Base-by-base conservation (phyloP, 2,888 invertebrate genomes). In the Synergus japonicus region DNA sequence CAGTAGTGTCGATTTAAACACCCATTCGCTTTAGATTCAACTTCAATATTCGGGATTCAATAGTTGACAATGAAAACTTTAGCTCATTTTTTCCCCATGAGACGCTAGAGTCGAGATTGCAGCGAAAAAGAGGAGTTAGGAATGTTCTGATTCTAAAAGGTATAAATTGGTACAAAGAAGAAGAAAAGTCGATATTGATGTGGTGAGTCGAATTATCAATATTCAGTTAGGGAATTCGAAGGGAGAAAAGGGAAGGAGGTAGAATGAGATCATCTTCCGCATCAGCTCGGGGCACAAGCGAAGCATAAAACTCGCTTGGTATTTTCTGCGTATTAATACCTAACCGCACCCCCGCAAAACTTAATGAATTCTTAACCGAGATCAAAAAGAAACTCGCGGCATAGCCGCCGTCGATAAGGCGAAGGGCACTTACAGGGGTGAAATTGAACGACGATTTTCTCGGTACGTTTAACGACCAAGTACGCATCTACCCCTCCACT, bases 321-420 rank as follows among this genome's bases (percentile, higher is more conserved):
- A 90, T 90, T 91, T 90, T 87, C 88, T 87, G 88, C 88, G 89
- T 91, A 90, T 91, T 91, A 91, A 91, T 91, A 91, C 89, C 88
- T 90, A 90, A 89, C 90, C 89, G 87, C 89, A 85, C 87, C 88
- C 83, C 87, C 90, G 89, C 90, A 88, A 87, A 90, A 91, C 91
- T 91, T 91, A 91, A 92, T 91, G 91, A 92, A 92, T 91, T 92
- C 92, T 91, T 92, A 91, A 90, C 89, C 88, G 87, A 91, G 91
- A 91, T 92, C 91, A 91, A 92, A 91, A 90, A 89, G 90, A 90
- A 89, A 87, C 77, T 79, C 77, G 80, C 84, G 78, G 80, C 80
- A 69, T 67, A 63, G 43, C 77, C 79, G 78, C 79, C 83, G 83
- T 84, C 87, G 84, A 86, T 86, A 85, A 82, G 85, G 82, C 82